These are phyloP conservation scores for Drosophila nigrodunni DNA, from an alignment of 1,140 invertebrate species.

Conservation along the genomic window DNA sequence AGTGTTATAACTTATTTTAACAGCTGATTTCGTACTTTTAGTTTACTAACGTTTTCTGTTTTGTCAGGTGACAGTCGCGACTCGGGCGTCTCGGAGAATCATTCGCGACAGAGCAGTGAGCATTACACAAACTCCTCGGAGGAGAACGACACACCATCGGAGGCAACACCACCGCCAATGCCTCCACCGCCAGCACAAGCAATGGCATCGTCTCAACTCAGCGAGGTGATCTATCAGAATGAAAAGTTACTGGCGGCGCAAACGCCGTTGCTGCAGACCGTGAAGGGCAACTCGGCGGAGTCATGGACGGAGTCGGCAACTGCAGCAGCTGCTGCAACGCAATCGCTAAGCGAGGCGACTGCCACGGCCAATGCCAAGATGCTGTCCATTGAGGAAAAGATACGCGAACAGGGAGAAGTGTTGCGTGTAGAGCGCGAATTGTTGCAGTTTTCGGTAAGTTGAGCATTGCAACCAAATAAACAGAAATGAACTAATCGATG, in stretches of 20 bases:
- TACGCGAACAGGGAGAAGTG: constrained; percentile 88
- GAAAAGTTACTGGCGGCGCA: constrained; percentile 64
- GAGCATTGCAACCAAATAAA: neutral
- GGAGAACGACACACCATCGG: constrained; percentile 81
- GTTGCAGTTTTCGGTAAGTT: constrained; percentile 86
- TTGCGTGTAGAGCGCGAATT: constrained; percentile 91
- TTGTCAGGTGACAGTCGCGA: constrained; percentile 88
- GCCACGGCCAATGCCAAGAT: constrained; percentile 84
- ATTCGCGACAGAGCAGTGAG: constrained; percentile 92
- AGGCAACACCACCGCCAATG: constrained; percentile 64
- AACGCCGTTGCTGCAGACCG: constrained; percentile 76
- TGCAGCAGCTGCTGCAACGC: constrained; percentile 89
- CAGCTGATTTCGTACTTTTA: neutral
- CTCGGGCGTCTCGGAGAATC: constrained; percentile 90
- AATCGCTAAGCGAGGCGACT: constrained; percentile 86
- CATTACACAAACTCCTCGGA: constrained; percentile 80
- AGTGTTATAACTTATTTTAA: neutral
- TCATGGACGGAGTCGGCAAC: constrained; percentile 87
- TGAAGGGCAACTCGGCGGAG: constrained; percentile 79
- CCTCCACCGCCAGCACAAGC: constrained; percentile 76
- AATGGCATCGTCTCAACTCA: constrained; percentile 60
- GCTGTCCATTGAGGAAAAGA: constrained; percentile 86
- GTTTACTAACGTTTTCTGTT: neutral
- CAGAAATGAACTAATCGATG: neutral
- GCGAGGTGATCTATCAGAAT: constrained; percentile 87